phyloP scores from a whole-genome alignment of 2,113 vertebrate species.

The Mohoua ochrocephala region DNA sequence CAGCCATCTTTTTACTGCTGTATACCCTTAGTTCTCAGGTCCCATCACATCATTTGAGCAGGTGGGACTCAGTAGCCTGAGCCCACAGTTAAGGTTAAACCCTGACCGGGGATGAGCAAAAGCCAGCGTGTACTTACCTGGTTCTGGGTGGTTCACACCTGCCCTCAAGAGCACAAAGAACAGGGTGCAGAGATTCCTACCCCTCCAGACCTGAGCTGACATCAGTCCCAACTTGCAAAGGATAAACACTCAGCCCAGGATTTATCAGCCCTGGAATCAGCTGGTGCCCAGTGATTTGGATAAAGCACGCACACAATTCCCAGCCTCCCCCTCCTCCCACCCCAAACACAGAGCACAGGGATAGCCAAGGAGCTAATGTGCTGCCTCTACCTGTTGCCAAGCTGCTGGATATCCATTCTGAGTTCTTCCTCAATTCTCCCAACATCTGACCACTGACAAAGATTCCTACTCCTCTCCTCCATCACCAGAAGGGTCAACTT shows the following conservation, averaged over 20 bases:
- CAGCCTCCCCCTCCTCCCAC: neutral
- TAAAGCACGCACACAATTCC: neutral
- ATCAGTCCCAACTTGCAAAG: neutral
- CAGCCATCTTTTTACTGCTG: neutral
- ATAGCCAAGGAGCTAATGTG: neutral
- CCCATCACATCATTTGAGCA: neutral
- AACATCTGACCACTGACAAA: neutral
- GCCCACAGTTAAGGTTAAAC: neutral
- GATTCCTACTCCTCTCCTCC: neutral
- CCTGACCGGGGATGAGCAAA: neutral
- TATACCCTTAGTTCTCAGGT: neutral
- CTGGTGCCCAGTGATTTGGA: neutral
- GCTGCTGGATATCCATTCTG: neutral
- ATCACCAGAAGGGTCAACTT: neutral
- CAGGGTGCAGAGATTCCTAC: neutral
- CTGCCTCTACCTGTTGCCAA: neutral
- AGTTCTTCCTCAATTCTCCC: neutral
- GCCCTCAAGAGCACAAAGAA: neutral
- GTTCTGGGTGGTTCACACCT: neutral
- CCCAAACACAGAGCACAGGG: neutral
- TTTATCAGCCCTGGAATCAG: neutral
- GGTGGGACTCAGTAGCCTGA: neutral
- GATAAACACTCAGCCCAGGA: neutral
- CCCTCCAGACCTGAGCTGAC: neutral
- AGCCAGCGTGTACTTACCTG: accelerated